Base-by-base conservation (phyloP, 2,113 vertebrate genomes). In the Cryptotis parvus region DNA sequence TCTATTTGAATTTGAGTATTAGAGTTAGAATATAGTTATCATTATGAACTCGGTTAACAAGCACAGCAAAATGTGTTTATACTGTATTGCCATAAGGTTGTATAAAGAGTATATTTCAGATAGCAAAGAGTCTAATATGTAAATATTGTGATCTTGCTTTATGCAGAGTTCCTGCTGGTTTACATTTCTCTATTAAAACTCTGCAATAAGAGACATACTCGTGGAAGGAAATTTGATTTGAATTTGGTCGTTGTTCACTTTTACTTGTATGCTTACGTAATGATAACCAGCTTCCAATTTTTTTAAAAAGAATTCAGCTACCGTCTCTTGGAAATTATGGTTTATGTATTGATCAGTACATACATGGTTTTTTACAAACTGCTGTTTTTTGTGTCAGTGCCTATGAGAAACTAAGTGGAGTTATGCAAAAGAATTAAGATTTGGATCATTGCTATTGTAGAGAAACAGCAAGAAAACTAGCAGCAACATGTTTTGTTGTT, bases 181-280 rank as follows among this genome's bases (percentile, higher is more conserved):
- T 96, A 81, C 27, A 26, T 68, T 96, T 84, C 35, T 90, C 18
- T 45, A 39, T 91, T 89, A 91, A 68, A 76, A 14, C 52, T 94
- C 88, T 49, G 69, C 10, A 89, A 1, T 65, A 8, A 74, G 43
- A 70, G 58, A 1, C 4, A 31, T 79, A 39, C 76, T 87, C 41
- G 0, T 39, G 55, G 61, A 65, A 81, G 24, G 31, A 91, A 87
- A 68, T 79, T 87, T 80, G 4, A 4, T 79, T 66, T 76, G 24
- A 79, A 78, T 92, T 79, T 94, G 33, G 93, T 24, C 27, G 16
- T 52, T 52, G 7, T 8, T 52, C 49, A 52, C 0, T 85, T 94
- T 41, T 88, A 92, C 24, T 91, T 43, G 7, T 75, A 78, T 75
- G 33, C 16, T 94, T 90, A 84, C 84, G 88, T 84, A 68, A 90